Evolutionary conservation across 92 coral and sea anemone genomes (phyloP), one percentile per base, ranked within the genome.

Genomic region (Porites lobata): DNA sequence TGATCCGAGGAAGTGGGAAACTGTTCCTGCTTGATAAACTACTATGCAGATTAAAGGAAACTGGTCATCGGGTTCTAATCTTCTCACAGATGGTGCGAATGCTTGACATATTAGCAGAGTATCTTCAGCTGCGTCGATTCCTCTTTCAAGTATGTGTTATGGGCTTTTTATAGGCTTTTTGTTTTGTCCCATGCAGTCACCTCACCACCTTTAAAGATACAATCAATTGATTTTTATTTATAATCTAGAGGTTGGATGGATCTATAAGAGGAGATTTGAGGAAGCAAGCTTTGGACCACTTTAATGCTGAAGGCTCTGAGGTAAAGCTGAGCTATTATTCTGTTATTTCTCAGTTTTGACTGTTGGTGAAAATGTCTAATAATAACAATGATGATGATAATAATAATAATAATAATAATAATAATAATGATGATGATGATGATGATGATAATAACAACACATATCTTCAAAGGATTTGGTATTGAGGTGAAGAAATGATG

Each of bases 71-170:
- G 79, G 99, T 97, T 9, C 85, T 97, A 17, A 97, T 97, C 76
- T 97, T 97, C 83, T 97, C 99, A 18, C 99, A 97, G 73, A 97
- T 97, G 99, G 99, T 97, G 32, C 92, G 99, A 67, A 97, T 97
- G 99, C 76, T 97, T 84, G 99, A 97, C 85, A 92, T 97, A 32
- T 88, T 97, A 18, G 99, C 99, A 0, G 99, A 97, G 50, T 97
- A 97, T 87, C 86, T 97, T n/a, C 96, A 92, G 76, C 78, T 62
- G 11, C 91, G 99, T 12, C 90, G 92, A 47, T 97, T 97, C 77
- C 85, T 88, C 20, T 97, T 95, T 81, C 99, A 97, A 95, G 99
- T 97, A 90, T 2, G 78, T 73, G 19, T 78, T 15, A 3, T 8
- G 9, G 2, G 15, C 15, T 1, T 38, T 38, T 38, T 38, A 38